Base-by-base conservation (phyloP, 1,140 invertebrate species). In the Palaemon carinicauda region DNA sequence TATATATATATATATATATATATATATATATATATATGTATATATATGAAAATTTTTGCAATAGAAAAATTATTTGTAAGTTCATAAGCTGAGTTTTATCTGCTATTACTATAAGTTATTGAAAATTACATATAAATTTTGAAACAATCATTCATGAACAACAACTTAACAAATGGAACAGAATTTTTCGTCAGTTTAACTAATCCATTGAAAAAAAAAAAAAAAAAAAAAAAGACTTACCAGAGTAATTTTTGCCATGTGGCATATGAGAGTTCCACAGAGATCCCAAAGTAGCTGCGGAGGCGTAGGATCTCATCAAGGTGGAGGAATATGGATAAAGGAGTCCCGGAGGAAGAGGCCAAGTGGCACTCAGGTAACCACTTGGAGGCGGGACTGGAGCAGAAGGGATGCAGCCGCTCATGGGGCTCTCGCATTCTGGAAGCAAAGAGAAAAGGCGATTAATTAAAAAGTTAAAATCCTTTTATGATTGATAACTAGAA, bases 311-410 rank as follows among this genome's bases (percentile, higher is more conserved):
- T 9, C 83, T 31, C 83, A 86, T 80, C 41, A 86, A 33, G 27
- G 83, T 52, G 60, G 83, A 80, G 41, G 83, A 79, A 77, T 86
- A 86, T 17, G 83, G 83, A 65, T 86, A 80, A 15, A 86, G 77
- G 60, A 86, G 77, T 29, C 75, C 83, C 19, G 83, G 83, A 5
- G 83, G 41, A 1, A 86, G 29, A 1, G 83, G 65, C 83, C 83
- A 86, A 0, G 83, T 75, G 71, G 27, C 75, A 31, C 71, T 75
- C 21, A 83, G 81, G 52, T 83, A 83, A 15, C 71, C 81, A n/a
- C 71, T 52, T 15, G 81, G 81, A 29, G 81, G 71, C 73, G 75
- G 69, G 21, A 83, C 4, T 27, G 71, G 24, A 5, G 69, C 73
- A 15, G 81, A 83, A 10, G 81, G 60, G 33, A 83, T 71, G 51